These are phyloP conservation scores for Zaprionus kolodkinae DNA, from an alignment of 1,140 invertebrate genomes.

Conservation along the genomic window DNA sequence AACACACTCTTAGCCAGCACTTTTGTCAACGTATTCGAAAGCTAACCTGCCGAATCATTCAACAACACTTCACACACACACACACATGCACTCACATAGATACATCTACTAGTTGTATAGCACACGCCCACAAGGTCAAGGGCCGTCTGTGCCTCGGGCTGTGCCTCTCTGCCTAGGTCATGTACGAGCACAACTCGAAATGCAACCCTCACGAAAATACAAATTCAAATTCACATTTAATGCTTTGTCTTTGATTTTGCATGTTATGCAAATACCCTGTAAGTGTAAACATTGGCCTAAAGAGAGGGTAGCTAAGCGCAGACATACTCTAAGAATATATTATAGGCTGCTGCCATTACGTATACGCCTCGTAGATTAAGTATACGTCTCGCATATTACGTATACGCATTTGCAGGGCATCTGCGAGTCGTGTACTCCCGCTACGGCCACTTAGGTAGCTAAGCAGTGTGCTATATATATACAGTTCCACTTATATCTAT, in stretches of 20 bases:
- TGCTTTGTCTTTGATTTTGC: slow-evolving; percentile 16
- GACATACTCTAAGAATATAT: too few species aligned
- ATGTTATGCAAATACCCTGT: slow-evolving; percentile 17
- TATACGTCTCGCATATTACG: background rate
- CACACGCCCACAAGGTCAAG: slow-evolving; percentile 69
- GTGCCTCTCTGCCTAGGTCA: slow-evolving; percentile 62
- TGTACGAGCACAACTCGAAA: slow-evolving; percentile 46
- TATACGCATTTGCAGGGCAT: background rate
- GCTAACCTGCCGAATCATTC: slow-evolving; percentile 48
- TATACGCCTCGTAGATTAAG: background rate
- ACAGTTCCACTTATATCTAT: slow-evolving; percentile 21
- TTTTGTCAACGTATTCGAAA: slow-evolving; percentile 39
- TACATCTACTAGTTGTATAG: slow-evolving; percentile 8
- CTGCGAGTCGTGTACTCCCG: background rate
- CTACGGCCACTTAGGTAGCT: background rate
- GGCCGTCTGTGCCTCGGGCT: slow-evolving; percentile 56
- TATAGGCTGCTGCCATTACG: background rate
- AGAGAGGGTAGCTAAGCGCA: too few species aligned
- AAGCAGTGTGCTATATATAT: background rate
- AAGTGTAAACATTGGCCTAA: background rate
- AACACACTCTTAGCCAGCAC: background rate
- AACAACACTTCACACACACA: slow-evolving; percentile 20
- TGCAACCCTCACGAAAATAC: slow-evolving; percentile 50
- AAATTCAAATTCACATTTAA: slow-evolving; percentile 40
- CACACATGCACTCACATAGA: slow-evolving; percentile 14